Evolutionary conservation across 2,113 vertebrate genomes (phyloP), one percentile per base, ranked within the genome.

Genomic region (Micronycteris hirsuta): DNA sequence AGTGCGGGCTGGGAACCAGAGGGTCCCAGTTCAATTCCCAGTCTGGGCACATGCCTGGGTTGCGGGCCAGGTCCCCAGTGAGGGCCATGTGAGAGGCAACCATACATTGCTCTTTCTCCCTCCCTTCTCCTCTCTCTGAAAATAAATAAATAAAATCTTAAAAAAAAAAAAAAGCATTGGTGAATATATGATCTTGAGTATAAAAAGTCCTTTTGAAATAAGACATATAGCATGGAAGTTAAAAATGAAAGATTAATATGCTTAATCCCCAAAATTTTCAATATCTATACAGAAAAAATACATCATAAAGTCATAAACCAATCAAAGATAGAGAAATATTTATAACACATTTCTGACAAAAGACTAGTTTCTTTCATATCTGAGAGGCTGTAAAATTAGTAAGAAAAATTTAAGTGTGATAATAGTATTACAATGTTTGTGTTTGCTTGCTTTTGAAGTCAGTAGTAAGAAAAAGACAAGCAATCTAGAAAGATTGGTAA

Each of bases 121-220:
- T n/a, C n/a, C n/a, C n/a, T n/a, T n/a, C n/a, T n/a, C n/a, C n/a
- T n/a, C n/a, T n/a, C n/a, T n/a, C n/a, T n/a, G n/a, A n/a, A n/a
- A n/a, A n/a, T n/a, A n/a, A n/a, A n/a, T n/a, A n/a, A n/a, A n/a
- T n/a, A n/a, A n/a, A n/a, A n/a, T n/a, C n/a, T n/a, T n/a, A n/a
- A n/a, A n/a, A n/a, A n/a, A n/a, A n/a, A n/a, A 15, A 90, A 38
- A 94, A 84, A 61, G 16, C 43, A 65, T 26, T 63, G 7, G 22
- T 88, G 49, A 86, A 54, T 80, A 47, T 93, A 56, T 76, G 20
- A 84, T 67, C 43, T 93, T 14, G 54, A 74, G 11, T 33, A 65
- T 14, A 19, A 54, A 93, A 95, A 87, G 22, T 36, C 20, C 31
- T 45, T 94, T 81, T 93, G 56, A 96, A 38, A 19, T 76, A 85